Base-by-base conservation (phyloP, 2,797 vertebrate species). In the Acrossocheilus fasciatus region DNA sequence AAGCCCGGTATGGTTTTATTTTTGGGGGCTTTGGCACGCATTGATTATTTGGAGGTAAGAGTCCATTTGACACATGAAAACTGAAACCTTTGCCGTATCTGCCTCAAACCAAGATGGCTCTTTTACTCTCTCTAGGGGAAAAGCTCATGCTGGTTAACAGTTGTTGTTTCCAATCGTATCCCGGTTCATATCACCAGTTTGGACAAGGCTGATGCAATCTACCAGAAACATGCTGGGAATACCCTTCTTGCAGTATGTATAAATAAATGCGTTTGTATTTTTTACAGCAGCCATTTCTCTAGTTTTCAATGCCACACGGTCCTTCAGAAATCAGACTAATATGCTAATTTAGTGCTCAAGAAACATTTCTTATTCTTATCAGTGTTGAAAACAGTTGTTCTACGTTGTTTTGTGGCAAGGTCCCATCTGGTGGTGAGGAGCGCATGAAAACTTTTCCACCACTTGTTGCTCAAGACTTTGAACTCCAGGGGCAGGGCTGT, bases 41-140 rank as follows among this genome's bases (percentile, higher is more conserved):
- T 99, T 36, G 98, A 99, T 94, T 97, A 96, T 91, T 90, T 98
- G 80, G 87, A 98, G 96, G 98, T 98, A 90, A 93, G 90, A 1
- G 20, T 82, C 20, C 17, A 17, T 7, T 54, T 68, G 8, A 68
- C 17, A 26, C 26, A 14, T 66, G 43, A 50, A 72, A 36, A 52
- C 39, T 34, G 10, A 41, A 20, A 26, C 15, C 45, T 83, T 45
- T 59, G 57, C 17, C 41, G 36, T 1, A 59, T 78, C 36, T 78
- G 7, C 6, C 3, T 6, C 6, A 0, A 34, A 57, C 20, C 4
- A 59, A 36, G 34, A 36, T 41, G 14, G 6, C 26, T 82, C 9
- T 81, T 26, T 30, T 45, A 26, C 18, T 59, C 20, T 72, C 68
- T 45, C 4, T 90, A 99, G 98, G 98, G 97, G 36, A 90, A 91